A percentile compares a stretch with the other conserved stretches of the same genome.
Evolutionary conservation across 2,113 vertebrate genomes (phyloP).

Genomic region (Tachysurus vachellii): DNA sequence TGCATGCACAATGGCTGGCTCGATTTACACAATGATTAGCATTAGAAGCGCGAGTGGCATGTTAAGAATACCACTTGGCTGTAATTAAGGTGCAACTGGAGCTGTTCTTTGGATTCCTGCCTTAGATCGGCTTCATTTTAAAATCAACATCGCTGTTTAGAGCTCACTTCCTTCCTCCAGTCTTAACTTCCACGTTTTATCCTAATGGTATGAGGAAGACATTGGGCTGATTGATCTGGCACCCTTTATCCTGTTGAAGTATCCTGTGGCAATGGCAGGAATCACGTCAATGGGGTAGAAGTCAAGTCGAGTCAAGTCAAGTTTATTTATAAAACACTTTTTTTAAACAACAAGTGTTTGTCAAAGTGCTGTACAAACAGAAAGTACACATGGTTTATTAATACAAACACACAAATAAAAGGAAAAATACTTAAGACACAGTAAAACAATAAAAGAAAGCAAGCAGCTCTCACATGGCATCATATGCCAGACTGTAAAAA

Average conservation of each 20-base stretch:
- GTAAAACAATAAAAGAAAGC: no score
- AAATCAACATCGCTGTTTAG: not conserved
- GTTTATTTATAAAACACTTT: no score
- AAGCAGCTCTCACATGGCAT: no score
- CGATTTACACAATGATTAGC: constrained; percentile 47
- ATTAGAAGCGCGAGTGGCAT: constrained; percentile 28
- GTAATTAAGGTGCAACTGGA: constrained; percentile 50
- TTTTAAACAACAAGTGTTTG: no score
- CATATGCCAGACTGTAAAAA: no score
- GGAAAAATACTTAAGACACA: no score
- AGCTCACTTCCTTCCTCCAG: constrained; percentile 13
- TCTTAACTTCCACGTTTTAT: constrained; percentile 19
- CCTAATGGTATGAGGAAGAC: constrained; percentile 26
- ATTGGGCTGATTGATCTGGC: constrained; percentile 4
- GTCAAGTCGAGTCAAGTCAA: no score
- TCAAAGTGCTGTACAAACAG: no score
- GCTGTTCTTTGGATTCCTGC: constrained; percentile 24
- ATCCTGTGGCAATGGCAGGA: not conserved
- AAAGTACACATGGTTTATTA: no score
- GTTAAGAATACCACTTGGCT: constrained; percentile 34
- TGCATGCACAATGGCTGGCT: constrained; percentile 41
- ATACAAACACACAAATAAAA: no score
- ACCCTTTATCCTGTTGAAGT: not conserved
- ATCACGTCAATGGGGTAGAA: no score
- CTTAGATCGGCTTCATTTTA: constrained; percentile 21